Conservation (phyloP, 2,888 invertebrate species). For the Oithona nana region DNA sequence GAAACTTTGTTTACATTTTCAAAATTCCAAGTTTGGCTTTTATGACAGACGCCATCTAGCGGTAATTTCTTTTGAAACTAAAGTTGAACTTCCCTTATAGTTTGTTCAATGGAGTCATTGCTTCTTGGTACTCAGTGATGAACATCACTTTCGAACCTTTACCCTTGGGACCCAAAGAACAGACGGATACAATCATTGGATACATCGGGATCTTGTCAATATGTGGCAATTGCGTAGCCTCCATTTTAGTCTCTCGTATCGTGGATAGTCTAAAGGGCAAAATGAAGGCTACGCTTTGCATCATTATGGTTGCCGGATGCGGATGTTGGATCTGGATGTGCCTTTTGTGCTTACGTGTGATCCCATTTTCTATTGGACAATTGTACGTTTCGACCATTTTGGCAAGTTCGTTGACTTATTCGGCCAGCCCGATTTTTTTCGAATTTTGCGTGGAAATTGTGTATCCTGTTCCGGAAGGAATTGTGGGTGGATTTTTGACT, state of each 20-base stretch:
- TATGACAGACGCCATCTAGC: too few species aligned
- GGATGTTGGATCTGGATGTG: neutral
- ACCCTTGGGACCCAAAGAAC: neutral
- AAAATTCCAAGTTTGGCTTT: too few species aligned
- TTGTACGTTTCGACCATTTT: neutral
- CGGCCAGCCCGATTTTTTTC: conserved; percentile 18
- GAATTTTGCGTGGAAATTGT: conserved; percentile 18
- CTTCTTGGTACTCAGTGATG: conserved; percentile 7
- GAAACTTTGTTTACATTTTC: too few species aligned
- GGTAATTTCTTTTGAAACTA: too few species aligned
- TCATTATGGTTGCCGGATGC: neutral
- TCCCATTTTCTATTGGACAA: neutral
- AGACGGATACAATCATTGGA: neutral
- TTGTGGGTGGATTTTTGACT: conserved; percentile 19
- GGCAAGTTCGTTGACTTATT: neutral
- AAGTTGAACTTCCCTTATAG: neutral
- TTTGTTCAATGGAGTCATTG: neutral
- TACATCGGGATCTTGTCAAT: neutral
- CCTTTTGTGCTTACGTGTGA: neutral
- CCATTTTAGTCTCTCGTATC: neutral
- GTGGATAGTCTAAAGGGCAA: neutral
- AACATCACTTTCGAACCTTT: conserved; percentile 1
- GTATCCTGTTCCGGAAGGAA: conserved; percentile 19
- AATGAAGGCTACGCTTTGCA: neutral
- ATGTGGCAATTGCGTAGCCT: neutral